Percentiles rank a stretch among this genome's conserved stretches.
Evolutionary conservation across 1,140 invertebrate species (phyloP).

Genomic region (Nephila pilipes): DNA sequence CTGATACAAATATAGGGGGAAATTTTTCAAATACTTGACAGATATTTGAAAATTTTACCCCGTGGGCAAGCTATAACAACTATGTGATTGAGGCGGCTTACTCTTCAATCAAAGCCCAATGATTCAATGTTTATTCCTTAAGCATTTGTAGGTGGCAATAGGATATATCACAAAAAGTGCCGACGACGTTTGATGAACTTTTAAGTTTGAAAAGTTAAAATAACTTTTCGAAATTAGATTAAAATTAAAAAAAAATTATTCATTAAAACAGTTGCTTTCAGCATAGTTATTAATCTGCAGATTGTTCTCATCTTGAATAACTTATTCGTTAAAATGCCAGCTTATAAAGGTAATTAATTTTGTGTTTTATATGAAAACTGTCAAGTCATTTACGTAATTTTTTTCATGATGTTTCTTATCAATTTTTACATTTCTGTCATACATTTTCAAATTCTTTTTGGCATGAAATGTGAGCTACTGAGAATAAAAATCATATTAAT

Average conservation of each 20-base stretch:
- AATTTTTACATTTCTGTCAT: no score
- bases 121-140: not conserved
- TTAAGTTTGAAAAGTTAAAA: constrained; percentile 26
- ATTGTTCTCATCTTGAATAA: not conserved
- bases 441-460: no score
- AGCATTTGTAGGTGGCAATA: not conserved
- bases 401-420: not conserved
- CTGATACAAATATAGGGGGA: no score
- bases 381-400: constrained; percentile 39
- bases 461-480: no score
- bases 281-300: not conserved
- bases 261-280: not conserved
- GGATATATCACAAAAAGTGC: not conserved
- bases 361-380: not conserved
- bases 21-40: no score
- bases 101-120: not conserved
- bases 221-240: not conserved
- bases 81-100: no score
- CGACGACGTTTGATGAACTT: constrained; percentile 2
- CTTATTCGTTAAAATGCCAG: not conserved
- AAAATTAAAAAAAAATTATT: not conserved
- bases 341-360: constrained; percentile 52
- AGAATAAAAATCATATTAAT: no score
- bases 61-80: no score
- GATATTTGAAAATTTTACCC: no score